Base-by-base conservation (phyloP, 2,797 vertebrate species). In the Enteromius anoplus region DNA sequence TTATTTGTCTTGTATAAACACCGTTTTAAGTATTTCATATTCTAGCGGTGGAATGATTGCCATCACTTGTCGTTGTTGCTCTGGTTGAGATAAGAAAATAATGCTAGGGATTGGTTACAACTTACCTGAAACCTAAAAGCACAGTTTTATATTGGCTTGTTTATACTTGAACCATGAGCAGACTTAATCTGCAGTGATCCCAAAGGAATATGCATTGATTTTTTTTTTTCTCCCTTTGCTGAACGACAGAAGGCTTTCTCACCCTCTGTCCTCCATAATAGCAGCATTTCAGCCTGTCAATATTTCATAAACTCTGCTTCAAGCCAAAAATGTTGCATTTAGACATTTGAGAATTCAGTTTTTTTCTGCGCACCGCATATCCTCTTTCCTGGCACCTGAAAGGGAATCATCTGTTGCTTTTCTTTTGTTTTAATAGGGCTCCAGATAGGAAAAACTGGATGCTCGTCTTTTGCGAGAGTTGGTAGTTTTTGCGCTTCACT, bases 101-200 rank as follows among this genome's bases (percentile, higher is more conserved):
- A 45, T 60, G 23, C 17, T 12, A 45, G 26, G 23, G 58, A 45
- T 78, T 71, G 45, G 49, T 68, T 42, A 69, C n/a, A 42, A 19
- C 55, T 64, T 21, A 62, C 17, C 68, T 21, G 40, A 71, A 70
- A 45, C 47, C 53, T 32, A 53, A 55, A 73, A 84, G 83, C 83
- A 84, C 86, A 88, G 75, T 76, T 86, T 87, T 82, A 76, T 82
- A 82, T 45, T 83, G 15, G 19, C 55, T 77, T 45, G 6, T 64
- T 76, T 68, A 42, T 49, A 65, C 65, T 62, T 79, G 47, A 79
- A 79, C 75, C 58, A n/a, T n/a, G 14, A 75, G 47, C 34, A 78
- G 45, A 65, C 75, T 64, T 32, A 55, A 78, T 66, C 60, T 82
- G 60, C 47, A 75, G 66, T 19, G 68, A 78, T 79, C 68, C 55